These are phyloP conservation scores for Porphyrio hochstetteri DNA, from an alignment of 2,113 vertebrate species.

Conservation along the genomic window DNA sequence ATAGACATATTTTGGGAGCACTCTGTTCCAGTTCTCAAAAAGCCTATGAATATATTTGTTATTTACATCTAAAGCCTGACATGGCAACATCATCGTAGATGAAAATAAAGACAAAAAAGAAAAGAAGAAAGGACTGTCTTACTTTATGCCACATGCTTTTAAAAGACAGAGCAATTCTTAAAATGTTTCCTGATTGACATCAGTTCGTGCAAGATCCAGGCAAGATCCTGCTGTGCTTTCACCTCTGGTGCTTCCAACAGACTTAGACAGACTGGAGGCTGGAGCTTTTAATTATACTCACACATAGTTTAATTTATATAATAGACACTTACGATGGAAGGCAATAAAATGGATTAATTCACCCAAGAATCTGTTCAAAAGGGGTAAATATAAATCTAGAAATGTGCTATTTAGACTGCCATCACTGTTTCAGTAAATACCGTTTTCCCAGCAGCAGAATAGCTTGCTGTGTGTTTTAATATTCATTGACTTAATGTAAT, in stretches of 20 bases:
- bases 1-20: not conserved
- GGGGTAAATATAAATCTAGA: not conserved
- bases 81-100: not conserved
- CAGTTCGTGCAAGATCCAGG: not conserved
- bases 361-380: not conserved
- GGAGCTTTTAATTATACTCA: not conserved
- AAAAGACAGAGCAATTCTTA: not conserved
- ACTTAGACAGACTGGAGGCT: not conserved
- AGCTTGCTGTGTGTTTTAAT: not conserved
- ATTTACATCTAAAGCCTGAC: not conserved
- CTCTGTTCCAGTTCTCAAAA: not conserved
- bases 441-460: slow-evolving; percentile 6
- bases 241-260: not conserved
- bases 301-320: not conserved
- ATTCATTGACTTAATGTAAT: not conserved
- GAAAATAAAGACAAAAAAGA: not conserved
- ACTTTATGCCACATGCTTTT: not conserved
- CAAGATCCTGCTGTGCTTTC: not conserved
- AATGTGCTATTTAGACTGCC: not conserved
- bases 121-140: not conserved
- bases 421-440: not conserved
- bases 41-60: not conserved
- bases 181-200: not conserved
- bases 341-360: not conserved
- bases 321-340: not conserved